A percentile compares a stretch with the other conserved stretches of the same genome.
These are phyloP conservation scores for Rhinolophus ferrumequinum DNA, from an alignment of 2,113 vertebrate genomes.

Conservation along the genomic window DNA sequence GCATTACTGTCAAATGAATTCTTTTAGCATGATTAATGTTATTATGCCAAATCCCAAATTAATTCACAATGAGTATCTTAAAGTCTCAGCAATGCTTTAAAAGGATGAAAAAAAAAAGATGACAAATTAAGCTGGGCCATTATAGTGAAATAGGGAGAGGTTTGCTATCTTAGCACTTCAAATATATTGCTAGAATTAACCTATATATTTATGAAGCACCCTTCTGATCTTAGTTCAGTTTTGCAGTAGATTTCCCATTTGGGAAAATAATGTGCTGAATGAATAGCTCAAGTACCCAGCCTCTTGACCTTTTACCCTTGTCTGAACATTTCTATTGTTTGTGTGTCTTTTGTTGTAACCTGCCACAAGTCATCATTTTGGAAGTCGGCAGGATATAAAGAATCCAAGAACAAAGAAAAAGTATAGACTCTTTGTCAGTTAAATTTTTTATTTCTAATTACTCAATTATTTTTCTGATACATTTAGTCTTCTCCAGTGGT, in stretches of 20 bases:
- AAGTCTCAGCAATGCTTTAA: slow-evolving; percentile 81
- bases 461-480: slow-evolving; percentile 36
- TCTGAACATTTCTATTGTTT: slow-evolving; percentile 74
- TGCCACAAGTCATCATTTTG: slow-evolving; percentile 61
- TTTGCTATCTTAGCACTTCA: slow-evolving; percentile 77
- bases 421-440: slow-evolving; percentile 30
- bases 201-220: slow-evolving; percentile 80
- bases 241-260: slow-evolving; percentile 68
- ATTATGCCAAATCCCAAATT: slow-evolving; percentile 84
- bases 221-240: slow-evolving; percentile 68
- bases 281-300: slow-evolving; percentile 59
- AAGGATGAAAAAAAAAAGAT: slow-evolving; percentile 53
- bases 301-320: slow-evolving; percentile 77
- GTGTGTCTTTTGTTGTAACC: slow-evolving; percentile 74
- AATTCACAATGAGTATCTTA: slow-evolving; percentile 83
- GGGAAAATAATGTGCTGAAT: slow-evolving; percentile 67
- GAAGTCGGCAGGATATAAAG: slow-evolving; percentile 63
- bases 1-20: slow-evolving; percentile 84
- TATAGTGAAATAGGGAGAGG: slow-evolving; percentile 78
- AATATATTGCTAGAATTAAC: slow-evolving; percentile 78
- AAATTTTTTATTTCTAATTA: slow-evolving; percentile 37
- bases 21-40: slow-evolving; percentile 84
- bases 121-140: slow-evolving; percentile 82
- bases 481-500: background rate
- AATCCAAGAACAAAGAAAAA: slow-evolving; percentile 70